phyloP scores from a whole-genome alignment of 2,888 invertebrate genomes.

The Ichneumoninae sp. region DNA sequence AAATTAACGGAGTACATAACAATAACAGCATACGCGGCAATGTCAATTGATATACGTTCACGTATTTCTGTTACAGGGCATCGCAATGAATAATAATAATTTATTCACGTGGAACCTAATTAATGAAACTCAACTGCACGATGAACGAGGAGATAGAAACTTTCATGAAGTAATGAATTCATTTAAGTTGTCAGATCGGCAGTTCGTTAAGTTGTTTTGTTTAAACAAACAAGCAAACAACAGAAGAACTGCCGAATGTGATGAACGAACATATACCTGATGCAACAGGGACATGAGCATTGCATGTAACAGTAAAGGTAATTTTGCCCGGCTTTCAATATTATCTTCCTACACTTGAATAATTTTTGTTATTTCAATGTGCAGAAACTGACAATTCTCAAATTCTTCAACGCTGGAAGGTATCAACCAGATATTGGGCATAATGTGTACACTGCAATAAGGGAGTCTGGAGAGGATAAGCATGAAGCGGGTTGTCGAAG shows the following conservation, averaged over 20 bases:
- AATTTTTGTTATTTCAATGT: neutral
- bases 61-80: neutral
- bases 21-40: no score
- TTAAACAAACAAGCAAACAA: neutral
- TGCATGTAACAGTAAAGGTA: slow-evolving; percentile 40
- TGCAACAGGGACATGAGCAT: neutral
- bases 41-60: neutral
- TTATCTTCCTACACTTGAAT: neutral
- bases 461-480: neutral
- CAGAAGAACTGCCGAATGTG: neutral
- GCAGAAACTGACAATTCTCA: neutral
- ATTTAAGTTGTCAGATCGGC: neutral
- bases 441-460: neutral
- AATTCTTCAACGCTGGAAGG: neutral
- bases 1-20: no score
- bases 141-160: neutral
- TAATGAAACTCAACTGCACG: neutral
- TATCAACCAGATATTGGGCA: neutral
- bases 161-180: neutral
- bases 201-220: neutral
- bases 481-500: neutral
- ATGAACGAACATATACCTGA: neutral
- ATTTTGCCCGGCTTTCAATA: neutral
- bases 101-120: neutral
- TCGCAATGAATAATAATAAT: neutral